A percentile compares a stretch with the other conserved stretches of the same genome.
These are phyloP conservation scores for Melolontha melolontha DNA, from an alignment of 2,888 invertebrate genomes.

Conservation along the genomic window DNA sequence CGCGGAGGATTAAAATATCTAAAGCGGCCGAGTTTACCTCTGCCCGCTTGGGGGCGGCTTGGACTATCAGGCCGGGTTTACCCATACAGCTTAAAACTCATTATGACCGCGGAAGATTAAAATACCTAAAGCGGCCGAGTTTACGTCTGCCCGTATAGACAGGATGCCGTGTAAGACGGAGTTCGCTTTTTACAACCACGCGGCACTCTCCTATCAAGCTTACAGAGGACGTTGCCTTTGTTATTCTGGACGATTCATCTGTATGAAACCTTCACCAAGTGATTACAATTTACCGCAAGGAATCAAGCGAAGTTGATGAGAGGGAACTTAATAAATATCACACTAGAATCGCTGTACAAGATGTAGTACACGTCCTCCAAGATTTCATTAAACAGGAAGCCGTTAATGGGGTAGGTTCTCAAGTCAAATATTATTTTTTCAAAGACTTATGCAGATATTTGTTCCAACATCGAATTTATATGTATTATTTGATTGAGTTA, in stretches of 20 bases:
- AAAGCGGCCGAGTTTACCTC: no score
- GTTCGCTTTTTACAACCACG: constrained; percentile 90
- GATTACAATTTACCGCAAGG: constrained; percentile 86
- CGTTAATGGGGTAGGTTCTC: constrained; percentile 75
- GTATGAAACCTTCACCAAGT: constrained; percentile 86
- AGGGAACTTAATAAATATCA: constrained; percentile 80
- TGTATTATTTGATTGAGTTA: no score
- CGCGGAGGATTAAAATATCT: no score
- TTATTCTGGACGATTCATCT: constrained; percentile 92
- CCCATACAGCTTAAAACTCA: no score
- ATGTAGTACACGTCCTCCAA: constrained; percentile 85
- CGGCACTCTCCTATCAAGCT: constrained; percentile 90
- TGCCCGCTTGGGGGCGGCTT: no score
- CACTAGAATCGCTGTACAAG: constrained; percentile 86
- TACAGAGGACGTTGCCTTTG: constrained; percentile 90
- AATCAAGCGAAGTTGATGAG: constrained; percentile 91
- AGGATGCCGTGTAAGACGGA: constrained; percentile 89
- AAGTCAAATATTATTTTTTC: background rate
- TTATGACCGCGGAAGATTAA: no score
- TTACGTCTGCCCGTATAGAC: no score
- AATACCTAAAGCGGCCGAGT: no score
- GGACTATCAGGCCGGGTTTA: no score
- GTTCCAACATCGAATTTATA: no score
- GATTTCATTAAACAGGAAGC: constrained; percentile 80
- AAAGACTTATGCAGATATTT: no score